A percentile compares a stretch with the other conserved stretches of the same genome.
Conservation (phyloP, 1,140 invertebrate species). For the Drosophila pandora region DNA sequence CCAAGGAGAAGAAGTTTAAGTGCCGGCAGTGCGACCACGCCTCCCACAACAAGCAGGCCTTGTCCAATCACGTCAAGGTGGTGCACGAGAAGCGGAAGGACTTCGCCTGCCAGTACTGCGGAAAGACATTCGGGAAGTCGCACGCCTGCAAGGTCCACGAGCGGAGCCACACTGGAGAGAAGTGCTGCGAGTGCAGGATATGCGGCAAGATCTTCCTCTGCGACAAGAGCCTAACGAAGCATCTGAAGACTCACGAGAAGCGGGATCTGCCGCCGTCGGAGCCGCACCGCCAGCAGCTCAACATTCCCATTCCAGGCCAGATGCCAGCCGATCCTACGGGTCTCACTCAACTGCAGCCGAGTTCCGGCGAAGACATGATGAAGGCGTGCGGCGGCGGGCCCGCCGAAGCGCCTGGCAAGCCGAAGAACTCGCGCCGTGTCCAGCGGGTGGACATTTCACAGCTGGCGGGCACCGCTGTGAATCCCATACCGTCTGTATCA, state of each 20-base stretch:
- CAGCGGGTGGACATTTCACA: constrained; percentile 77
- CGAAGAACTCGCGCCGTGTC: constrained; percentile 70
- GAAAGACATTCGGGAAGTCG: constrained; percentile 79
- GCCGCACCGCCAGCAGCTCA: constrained; percentile 58
- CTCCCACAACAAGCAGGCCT: constrained; percentile 76
- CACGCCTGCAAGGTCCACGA: constrained; percentile 82
- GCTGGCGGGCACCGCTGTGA: constrained; percentile 74
- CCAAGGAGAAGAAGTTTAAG: constrained; percentile 80
- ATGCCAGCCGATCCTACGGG: constrained; percentile 37
- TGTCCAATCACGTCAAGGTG: constrained; percentile 75
- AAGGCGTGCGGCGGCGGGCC: constrained; percentile 71
- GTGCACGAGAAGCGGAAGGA: constrained; percentile 82
- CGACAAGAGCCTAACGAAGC: constrained; percentile 77
- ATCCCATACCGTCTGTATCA: constrained; percentile 78
- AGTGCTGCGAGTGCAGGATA: constrained; percentile 79
- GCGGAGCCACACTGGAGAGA: constrained; percentile 84
- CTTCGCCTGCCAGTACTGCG: constrained; percentile 80
- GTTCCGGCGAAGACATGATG: constrained; percentile 64
- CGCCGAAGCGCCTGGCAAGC: constrained; percentile 50
- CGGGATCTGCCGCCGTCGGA: constrained; percentile 69
- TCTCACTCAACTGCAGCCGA: constrained; percentile 39
- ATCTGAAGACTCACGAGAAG: constrained; percentile 80
- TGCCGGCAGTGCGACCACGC: constrained; percentile 76
- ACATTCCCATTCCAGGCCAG: constrained; percentile 62
- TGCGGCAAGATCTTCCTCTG: constrained; percentile 80